A percentile compares a stretch with the other conserved stretches of the same genome.
Conservation (phyloP, 2,113 vertebrate genomes). For the Okapia johnstoni region DNA sequence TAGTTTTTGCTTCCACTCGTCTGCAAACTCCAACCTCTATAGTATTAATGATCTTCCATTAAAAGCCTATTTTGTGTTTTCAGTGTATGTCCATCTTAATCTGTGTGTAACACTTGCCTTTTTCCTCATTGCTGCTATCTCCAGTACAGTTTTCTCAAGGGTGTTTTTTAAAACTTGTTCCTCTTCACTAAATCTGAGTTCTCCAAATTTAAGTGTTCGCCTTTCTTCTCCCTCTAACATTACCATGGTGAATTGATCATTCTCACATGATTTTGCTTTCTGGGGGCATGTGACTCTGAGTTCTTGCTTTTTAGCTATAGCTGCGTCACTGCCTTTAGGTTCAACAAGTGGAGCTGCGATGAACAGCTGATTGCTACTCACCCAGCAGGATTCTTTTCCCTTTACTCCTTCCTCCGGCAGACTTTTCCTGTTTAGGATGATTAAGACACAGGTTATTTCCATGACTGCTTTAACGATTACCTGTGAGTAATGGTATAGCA, state of each 20-base stretch:
- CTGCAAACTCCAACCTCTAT: not conserved
- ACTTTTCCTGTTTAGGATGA: conserved; percentile 4
- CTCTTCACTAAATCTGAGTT: not conserved
- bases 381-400: conserved; percentile 27
- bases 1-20: conserved; percentile 6
- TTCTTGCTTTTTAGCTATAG: not conserved
- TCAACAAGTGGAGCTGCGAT: not conserved
- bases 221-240: not conserved
- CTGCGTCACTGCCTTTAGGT: not conserved
- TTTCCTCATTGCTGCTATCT: not conserved
- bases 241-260: conserved; percentile 11
- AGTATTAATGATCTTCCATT: not conserved
- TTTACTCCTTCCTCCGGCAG: not conserved
- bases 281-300: not conserved
- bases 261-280: conserved; percentile 1
- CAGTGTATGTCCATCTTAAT: not conserved
- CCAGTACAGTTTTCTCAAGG: not conserved
- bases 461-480: conserved; percentile 30
- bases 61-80: not conserved
- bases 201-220: not conserved
- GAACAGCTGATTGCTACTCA: not conserved
- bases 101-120: not conserved
- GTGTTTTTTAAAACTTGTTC: not conserved
- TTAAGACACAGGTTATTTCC: conserved; percentile 38
- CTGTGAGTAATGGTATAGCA: conserved; percentile 33